Percentiles rank a stretch among this genome's conserved stretches.
These are phyloP conservation scores for Sebastes matsubarae DNA, from an alignment of 2,797 vertebrate genomes.

Conservation along the genomic window DNA sequence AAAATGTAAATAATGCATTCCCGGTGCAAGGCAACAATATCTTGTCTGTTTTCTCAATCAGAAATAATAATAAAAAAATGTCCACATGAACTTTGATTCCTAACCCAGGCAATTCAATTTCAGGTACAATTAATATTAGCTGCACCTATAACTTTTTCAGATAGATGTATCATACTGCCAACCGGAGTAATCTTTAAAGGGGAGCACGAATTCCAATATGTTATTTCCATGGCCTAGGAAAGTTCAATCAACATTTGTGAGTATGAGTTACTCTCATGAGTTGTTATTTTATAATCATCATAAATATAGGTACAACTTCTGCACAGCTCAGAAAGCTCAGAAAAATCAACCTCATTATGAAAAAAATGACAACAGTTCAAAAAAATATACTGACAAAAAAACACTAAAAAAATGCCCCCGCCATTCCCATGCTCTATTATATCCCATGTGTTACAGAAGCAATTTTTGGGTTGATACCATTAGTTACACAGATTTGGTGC, in stretches of 20 bases:
- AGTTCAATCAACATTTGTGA: neutral
- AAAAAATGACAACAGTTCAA: too few species aligned
- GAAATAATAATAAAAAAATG: neutral
- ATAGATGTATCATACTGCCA: neutral
- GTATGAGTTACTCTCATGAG: too few species aligned
- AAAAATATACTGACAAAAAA: too few species aligned
- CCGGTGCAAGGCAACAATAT: neutral
- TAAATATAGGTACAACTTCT: too few species aligned
- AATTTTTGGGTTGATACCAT: too few species aligned
- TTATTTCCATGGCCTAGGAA: neutral
- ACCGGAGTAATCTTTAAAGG: neutral
- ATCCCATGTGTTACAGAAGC: rapidly evolving
- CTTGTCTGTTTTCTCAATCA: neutral
- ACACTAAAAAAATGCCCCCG: rapidly evolving
- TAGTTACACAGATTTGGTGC: too few species aligned
- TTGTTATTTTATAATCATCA: too few species aligned
- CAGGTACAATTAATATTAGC: neutral
- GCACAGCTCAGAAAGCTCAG: too few species aligned
- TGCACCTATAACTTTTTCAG: neutral
- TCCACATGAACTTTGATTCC: neutral
- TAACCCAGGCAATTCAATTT: neutral
- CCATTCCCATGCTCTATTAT: too few species aligned
- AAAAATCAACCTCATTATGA: too few species aligned
- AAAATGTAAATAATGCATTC: constrained; percentile 5
- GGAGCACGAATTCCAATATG: neutral